Evolutionary conservation across 2,797 vertebrate genomes (phyloP).

Genomic region (Rhabdophis nuchalis): DNA sequence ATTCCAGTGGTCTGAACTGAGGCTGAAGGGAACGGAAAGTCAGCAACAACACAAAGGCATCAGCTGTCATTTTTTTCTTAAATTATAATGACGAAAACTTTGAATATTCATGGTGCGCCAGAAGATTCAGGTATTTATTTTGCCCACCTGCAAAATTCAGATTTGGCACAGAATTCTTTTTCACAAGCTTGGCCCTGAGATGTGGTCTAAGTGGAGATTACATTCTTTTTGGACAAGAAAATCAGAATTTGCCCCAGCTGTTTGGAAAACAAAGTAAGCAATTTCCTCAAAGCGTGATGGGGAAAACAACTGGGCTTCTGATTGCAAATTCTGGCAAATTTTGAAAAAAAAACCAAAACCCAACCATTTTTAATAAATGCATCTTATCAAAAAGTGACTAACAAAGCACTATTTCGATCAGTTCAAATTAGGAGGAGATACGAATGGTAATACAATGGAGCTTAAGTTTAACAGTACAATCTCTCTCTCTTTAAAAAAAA

Average conservation of each 20-base stretch:
- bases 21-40: neutral
- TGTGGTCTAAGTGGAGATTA: slow-evolving; percentile 30
- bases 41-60: neutral
- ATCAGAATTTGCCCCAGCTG: slow-evolving; percentile 37
- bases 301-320: neutral
- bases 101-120: slow-evolving; percentile 33
- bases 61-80: neutral
- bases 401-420: slow-evolving; percentile 54
- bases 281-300: neutral
- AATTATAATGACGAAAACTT: slow-evolving; percentile 29
- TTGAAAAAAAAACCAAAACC: neutral
- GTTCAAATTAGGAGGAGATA: slow-evolving; percentile 38
- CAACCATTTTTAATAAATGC: neutral
- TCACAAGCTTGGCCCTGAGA: slow-evolving; percentile 43
- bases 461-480: slow-evolving; percentile 40
- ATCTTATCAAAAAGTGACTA: slow-evolving; percentile 56
- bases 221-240: slow-evolving; percentile 44
- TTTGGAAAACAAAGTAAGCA: slow-evolving; percentile 18
- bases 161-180: slow-evolving; percentile 36
- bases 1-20: neutral
- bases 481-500: slow-evolving; percentile 52
- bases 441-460: slow-evolving; percentile 53
- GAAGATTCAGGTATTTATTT: slow-evolving; percentile 15
- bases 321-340: neutral
- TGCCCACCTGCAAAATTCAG: slow-evolving; percentile 23